Percentiles rank a stretch among this genome's conserved stretches.
Evolutionary conservation across 2,888 invertebrate species (phyloP).

Genomic region (Pycnomerus fuliginosus): DNA sequence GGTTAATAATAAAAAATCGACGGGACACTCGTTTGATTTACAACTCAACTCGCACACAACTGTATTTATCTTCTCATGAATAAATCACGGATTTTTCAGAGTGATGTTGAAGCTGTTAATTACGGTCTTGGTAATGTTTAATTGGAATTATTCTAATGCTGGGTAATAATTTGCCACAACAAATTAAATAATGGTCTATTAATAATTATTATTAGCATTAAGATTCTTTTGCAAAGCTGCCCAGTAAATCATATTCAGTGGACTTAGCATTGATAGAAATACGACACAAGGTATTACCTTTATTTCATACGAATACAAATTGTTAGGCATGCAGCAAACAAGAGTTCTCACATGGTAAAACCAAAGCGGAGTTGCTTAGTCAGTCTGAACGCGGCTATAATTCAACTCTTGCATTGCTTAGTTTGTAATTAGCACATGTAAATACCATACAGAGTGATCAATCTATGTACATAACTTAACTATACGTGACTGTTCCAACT

Average conservation of each 20-base stretch:
- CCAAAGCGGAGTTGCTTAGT: slow-evolving; percentile 16
- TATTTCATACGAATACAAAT: slow-evolving; percentile 26
- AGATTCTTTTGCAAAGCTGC: slow-evolving; percentile 2
- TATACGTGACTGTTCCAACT: too few relatives aligned
- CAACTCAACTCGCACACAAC: too few relatives aligned
- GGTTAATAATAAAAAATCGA: too few relatives aligned
- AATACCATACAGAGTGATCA: slow-evolving; percentile 41
- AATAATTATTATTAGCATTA: slow-evolving; percentile 6
- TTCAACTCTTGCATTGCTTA: slow-evolving; percentile 24
- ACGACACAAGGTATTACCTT: slow-evolving; percentile 12
- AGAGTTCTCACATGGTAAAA: slow-evolving; percentile 30
- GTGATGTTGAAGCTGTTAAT: slow-evolving; percentile 19
- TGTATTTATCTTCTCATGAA: too few relatives aligned
- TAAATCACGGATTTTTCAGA: too few relatives aligned
- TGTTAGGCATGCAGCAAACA: slow-evolving; percentile 31
- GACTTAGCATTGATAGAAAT: slow-evolving; percentile 19
- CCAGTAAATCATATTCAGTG: slow-evolving; percentile 7
- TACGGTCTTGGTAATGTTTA: slow-evolving; percentile 12
- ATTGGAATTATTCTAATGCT: slow-evolving; percentile 22
- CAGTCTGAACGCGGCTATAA: slow-evolving; percentile 18
- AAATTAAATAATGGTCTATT: slow-evolving; percentile 18
- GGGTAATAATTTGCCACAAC: slow-evolving; percentile 17
- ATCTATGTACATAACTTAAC: slow-evolving; percentile 38
- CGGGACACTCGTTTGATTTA: too few relatives aligned
- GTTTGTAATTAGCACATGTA: slow-evolving; percentile 43